Conservation (phyloP, 2,888 invertebrate genomes). For the Drosophila atroscutellata region DNA sequence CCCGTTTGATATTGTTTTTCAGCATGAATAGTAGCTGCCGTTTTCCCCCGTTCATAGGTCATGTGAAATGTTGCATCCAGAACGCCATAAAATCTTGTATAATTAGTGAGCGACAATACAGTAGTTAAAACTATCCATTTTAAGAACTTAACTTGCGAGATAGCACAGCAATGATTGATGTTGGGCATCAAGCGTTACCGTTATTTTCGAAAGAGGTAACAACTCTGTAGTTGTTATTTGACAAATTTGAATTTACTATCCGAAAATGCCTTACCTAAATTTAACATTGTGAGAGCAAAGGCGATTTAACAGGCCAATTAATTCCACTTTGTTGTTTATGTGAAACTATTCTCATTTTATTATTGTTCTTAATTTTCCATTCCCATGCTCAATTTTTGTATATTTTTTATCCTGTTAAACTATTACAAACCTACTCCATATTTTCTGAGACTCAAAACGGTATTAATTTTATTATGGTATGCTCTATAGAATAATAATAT, state of each 20-base stretch:
- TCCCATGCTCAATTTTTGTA: not conserved
- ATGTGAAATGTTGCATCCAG: conserved; percentile 12
- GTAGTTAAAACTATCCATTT: conserved; percentile 19
- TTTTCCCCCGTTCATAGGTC: conserved; percentile 19
- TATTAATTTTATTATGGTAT: not conserved
- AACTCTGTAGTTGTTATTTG: not conserved
- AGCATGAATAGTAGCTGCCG: conserved; percentile 24
- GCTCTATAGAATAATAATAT: not conserved
- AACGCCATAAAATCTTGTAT: conserved; percentile 14
- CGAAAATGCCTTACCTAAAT: not conserved
- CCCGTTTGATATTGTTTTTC: conserved; percentile 61
- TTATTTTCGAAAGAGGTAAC: not conserved
- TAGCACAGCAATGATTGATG: not conserved
- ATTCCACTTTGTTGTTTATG: not conserved
- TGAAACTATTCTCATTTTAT: not conserved
- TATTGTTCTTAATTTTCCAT: not conserved
- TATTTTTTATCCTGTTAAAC: not conserved
- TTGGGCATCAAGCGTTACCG: not conserved
- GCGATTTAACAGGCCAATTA: not conserved
- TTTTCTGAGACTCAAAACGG: not conserved
- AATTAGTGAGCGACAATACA: conserved; percentile 16
- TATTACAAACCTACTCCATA: not conserved
- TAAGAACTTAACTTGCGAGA: not conserved
- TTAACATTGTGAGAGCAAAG: not conserved
- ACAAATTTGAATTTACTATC: not conserved